Evolutionary conservation across 2,888 invertebrate species (phyloP).

Genomic region (Tenthredo scrophulariae): DNA sequence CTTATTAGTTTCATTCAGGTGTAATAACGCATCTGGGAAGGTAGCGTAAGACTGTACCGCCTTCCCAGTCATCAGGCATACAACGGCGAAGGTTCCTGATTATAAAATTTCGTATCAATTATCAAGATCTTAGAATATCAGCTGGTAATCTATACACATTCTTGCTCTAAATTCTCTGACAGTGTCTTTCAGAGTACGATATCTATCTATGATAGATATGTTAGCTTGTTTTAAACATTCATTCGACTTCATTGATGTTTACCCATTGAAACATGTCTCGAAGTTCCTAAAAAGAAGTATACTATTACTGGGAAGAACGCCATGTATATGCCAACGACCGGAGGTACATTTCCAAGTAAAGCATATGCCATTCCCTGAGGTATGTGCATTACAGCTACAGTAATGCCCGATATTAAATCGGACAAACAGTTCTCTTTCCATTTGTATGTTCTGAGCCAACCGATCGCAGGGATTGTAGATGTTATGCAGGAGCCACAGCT

Average conservation of each 20-base stretch:
- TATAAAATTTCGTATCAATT: not conserved
- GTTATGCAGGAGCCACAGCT: constrained; percentile 66
- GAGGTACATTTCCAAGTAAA: constrained; percentile 80
- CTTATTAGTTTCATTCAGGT: constrained; percentile 23
- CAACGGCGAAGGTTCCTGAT: constrained; percentile 90
- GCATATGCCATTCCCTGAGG: constrained; percentile 87
- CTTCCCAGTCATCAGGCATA: constrained; percentile 94
- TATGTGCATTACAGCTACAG: constrained; percentile 92
- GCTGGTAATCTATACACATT: too few species aligned
- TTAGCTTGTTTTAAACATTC: too few species aligned
- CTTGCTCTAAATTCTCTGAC: too few species aligned
- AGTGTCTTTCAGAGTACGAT: not conserved
- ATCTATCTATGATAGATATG: not conserved
- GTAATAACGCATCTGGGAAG: not conserved
- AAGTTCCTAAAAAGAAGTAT: constrained; percentile 84
- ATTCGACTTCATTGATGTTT: constrained; percentile 60
- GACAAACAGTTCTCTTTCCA: constrained; percentile 82
- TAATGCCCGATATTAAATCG: constrained; percentile 91
- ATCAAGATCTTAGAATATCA: not conserved
- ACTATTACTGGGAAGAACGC: constrained; percentile 81
- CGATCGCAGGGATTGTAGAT: constrained; percentile 80
- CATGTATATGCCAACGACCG: constrained; percentile 81
- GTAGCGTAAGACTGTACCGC: constrained; percentile 80
- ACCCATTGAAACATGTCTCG: constrained; percentile 85
- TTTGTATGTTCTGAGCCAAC: constrained; percentile 84